phyloP scores from a whole-genome alignment of 2,113 vertebrate genomes.

The Tretioscincus oriximinensis region DNA sequence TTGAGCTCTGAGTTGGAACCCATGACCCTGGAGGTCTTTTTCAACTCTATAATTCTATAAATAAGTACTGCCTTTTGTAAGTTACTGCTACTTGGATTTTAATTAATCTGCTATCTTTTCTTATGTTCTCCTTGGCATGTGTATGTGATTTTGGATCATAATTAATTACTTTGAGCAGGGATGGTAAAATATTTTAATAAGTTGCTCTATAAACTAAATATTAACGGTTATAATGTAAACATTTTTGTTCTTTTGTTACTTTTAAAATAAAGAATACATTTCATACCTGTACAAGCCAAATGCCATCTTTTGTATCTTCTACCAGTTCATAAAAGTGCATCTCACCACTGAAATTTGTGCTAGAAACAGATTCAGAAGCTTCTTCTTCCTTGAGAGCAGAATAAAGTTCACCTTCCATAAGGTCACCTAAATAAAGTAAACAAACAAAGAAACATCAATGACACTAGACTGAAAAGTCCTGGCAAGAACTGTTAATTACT shows the following conservation, averaged over 20 bases:
- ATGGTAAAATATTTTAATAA: background rate
- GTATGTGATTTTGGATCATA: no score
- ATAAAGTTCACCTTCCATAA: conserved; percentile 96
- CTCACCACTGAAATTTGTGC: conserved; percentile 94
- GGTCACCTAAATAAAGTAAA: conserved; percentile 78
- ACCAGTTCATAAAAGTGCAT: conserved; percentile 98
- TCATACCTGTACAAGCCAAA: conserved; percentile 96
- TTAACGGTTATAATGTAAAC: background rate
- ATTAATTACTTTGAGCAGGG: background rate
- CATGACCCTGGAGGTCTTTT: no score
- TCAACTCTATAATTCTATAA: no score
- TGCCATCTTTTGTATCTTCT: conserved; percentile 97
- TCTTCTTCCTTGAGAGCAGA: conserved; percentile 94
- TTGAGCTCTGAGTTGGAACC: no score
- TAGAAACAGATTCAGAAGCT: conserved; percentile 84
- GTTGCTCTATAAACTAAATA: background rate
- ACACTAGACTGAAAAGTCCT: background rate
- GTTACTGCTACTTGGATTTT: no score
- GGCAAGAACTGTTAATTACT: background rate
- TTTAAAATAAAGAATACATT: background rate
- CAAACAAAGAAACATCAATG: conserved; percentile 1
- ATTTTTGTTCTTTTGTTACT: background rate
- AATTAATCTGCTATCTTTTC: no score
- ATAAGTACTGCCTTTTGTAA: no score
- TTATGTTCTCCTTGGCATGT: no score